Evolutionary conservation across 2,888 invertebrate genomes (phyloP), one percentile per base, ranked within the genome.

Genomic region (Drosophila mimetica): DNA sequence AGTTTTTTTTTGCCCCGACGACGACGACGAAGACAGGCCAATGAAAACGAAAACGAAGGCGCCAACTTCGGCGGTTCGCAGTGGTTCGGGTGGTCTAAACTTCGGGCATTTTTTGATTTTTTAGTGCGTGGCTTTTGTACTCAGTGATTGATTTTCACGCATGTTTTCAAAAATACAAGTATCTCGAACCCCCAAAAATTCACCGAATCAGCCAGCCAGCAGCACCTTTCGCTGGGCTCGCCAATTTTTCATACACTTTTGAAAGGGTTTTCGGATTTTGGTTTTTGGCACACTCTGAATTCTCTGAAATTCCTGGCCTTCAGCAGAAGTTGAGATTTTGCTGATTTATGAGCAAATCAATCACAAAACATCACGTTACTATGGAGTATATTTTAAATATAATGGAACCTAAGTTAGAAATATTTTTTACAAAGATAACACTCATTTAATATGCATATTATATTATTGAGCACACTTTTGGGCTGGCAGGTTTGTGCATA

Each of bases 81-180:
- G 14, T 16, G 25, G 25, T 28, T 28, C 53, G 65, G 65, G 42
- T 25, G 39, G 20, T 39, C 16, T 11, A 18, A 25, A 44, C 9
- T 44, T 44, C 11, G 25, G 11, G 25, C 14, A 41, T 7, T 41
- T 30, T 25, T 5, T 5, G 6, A 11, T 30, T 11, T 30, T 30
- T 18, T 20, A 18, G 41, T 41, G 41, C 41, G 41, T 41, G n/a
- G 41, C 39, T 36, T 84, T 81, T 78, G 55, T 54, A 53, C 48
- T 28, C 55, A 46, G 58, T 71, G 75, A 78, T 85, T 76, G 85
- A 87, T 84, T 82, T 82, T 73, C 63, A 82, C 85, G 87, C 87
- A 70, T 66, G 57, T 85, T 85, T 87, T 79, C 71, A 85, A 67
- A 72, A 74, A 76, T 76, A 41, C 28, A 14, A 36, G 9, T 20